Conservation (phyloP, 2,797 vertebrate species). For the Fistularia tabacaria region DNA sequence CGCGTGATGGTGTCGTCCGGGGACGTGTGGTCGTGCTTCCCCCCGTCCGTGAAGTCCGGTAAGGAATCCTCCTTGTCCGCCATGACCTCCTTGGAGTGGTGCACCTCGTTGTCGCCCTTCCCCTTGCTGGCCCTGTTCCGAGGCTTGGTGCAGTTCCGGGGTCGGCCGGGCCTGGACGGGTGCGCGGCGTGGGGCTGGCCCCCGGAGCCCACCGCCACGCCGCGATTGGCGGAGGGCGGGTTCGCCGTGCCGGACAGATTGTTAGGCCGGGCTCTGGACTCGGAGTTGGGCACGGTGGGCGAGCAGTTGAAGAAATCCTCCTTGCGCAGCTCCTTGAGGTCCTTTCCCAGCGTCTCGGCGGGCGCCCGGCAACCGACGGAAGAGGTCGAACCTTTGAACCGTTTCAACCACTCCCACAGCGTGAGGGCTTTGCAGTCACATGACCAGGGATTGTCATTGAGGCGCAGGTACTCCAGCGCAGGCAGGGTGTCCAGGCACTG, state of each 20-base stretch:
- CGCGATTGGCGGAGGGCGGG: conserved; percentile 67
- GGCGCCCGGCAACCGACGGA: conserved; percentile 84
- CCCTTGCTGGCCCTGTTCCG: conserved; percentile 78
- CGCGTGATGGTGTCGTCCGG: conserved; percentile 78
- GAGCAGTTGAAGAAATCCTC: conserved; percentile 91
- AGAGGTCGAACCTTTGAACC: conserved; percentile 92
- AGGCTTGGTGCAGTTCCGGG: conserved; percentile 92
- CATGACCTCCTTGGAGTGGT: conserved; percentile 77
- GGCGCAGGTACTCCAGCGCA: conserved; percentile 91
- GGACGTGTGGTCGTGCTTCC: conserved; percentile 86
- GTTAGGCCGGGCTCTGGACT: conserved; percentile 90
- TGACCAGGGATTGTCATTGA: conserved; percentile 96
- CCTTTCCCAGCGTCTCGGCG: conserved; percentile 76
- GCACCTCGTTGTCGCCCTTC: conserved; percentile 83
- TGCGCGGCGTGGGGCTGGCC: conserved; percentile 71
- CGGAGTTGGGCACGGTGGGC: conserved; percentile 70
- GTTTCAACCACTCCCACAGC: conserved; percentile 94
- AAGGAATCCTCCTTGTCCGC: conserved; percentile 85
- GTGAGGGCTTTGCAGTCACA: conserved; percentile 91
- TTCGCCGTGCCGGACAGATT: conserved; percentile 84
- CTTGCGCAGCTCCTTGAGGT: conserved; percentile 86
- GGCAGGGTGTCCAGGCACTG: conserved; percentile 87
- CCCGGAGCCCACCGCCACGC: conserved; percentile 61
- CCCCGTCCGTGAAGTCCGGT: conserved; percentile 82
- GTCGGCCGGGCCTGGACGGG: conserved; percentile 77